Percentiles rank a stretch among this genome's conserved stretches.
Evolutionary conservation across 2,797 vertebrate species (phyloP).

Genomic region (Pseudomugil tenellus): DNA sequence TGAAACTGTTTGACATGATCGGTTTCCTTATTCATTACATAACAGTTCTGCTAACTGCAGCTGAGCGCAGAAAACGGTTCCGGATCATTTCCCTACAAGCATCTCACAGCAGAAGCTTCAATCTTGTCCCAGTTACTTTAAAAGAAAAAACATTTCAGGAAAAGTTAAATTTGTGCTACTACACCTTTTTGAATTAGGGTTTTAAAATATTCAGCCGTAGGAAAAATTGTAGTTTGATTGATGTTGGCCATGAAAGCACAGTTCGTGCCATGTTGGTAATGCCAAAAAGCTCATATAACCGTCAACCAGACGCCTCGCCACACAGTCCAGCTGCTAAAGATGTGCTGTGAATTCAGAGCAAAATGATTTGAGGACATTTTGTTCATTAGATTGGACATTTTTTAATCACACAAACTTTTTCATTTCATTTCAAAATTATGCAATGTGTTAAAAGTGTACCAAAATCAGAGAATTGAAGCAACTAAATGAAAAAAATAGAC

Average conservation of each 20-base stretch:
- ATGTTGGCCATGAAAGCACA: background rate
- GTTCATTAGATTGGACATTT: background rate
- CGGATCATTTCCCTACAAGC: constrained; percentile 29
- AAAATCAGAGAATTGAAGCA: background rate
- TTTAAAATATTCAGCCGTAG: background rate
- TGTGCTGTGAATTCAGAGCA: too few species aligned
- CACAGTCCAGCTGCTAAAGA: background rate
- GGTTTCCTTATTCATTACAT: constrained; percentile 56
- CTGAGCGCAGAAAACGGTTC: constrained; percentile 38
- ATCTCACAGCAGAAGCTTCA: constrained; percentile 15
- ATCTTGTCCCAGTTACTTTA: constrained; percentile 21
- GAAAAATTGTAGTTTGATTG: constrained; percentile 8
- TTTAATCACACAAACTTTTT: background rate
- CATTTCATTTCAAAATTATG: background rate
- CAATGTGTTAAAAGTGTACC: background rate
- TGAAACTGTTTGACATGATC: constrained; percentile 47
- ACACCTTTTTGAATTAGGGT: background rate
- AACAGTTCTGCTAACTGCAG: constrained; percentile 49
- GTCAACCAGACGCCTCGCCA: background rate
- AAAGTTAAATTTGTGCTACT: background rate
- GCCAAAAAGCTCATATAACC: background rate
- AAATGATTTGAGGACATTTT: too few species aligned
- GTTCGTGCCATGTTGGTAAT: background rate
- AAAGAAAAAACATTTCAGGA: background rate
- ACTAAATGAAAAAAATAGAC: background rate